Percentiles rank a stretch among this genome's conserved stretches.
phyloP scores from a whole-genome alignment of 2,797 vertebrate genomes.

The Sternotherus odoratus region DNA sequence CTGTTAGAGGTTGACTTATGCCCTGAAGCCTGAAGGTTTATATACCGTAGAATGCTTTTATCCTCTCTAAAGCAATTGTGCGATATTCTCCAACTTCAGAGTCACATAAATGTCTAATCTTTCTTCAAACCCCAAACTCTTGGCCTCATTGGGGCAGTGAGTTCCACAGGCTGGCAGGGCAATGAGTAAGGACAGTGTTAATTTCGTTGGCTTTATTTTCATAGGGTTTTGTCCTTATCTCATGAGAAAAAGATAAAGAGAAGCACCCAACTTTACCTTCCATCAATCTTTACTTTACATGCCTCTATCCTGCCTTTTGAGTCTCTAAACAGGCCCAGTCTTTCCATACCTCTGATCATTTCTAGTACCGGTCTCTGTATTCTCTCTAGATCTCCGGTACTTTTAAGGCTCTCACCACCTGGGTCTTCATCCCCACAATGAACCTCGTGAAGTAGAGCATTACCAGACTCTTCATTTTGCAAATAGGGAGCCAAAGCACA shows the following conservation, averaged over 20 bases:
- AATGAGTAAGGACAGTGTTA: background rate
- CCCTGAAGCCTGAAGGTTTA: background rate
- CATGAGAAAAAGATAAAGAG: background rate
- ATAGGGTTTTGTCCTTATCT: background rate
- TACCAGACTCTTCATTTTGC: background rate
- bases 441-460: rapidly evolving
- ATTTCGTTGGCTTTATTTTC: background rate
- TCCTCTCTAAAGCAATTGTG: background rate
- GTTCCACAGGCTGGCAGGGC: background rate
- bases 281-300: background rate
- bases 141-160: background rate
- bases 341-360: background rate
- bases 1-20: background rate
- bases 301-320: background rate
- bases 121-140: background rate
- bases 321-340: background rate
- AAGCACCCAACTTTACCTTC: background rate
- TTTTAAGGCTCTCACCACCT: background rate
- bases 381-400: background rate
- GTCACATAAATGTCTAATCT: background rate
- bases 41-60: background rate
- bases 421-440: background rate
- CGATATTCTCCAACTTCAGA: background rate
- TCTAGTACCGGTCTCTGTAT: background rate
- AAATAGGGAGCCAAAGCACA: background rate